Evolutionary conservation across 2,888 invertebrate genomes (phyloP).

Genomic region (Aelia acuminata): DNA sequence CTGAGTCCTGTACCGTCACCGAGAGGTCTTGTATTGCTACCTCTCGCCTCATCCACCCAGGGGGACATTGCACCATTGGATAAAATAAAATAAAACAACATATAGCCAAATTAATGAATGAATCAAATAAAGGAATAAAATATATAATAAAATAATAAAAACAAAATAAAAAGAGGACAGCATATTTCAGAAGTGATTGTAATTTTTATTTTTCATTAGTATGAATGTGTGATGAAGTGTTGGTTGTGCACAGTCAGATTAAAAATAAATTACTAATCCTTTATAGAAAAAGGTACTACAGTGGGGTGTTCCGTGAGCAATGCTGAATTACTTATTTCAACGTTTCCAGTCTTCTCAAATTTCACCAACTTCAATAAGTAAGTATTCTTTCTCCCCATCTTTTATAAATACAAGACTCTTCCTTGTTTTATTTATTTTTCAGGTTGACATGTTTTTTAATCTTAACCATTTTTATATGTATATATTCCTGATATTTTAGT

Average conservation of each 20-base stretch:
- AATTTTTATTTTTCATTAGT: not conserved
- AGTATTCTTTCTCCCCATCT: not conserved
- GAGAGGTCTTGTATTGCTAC: not conserved
- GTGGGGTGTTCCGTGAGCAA: not conserved
- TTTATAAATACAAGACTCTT: not conserved
- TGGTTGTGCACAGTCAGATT: constrained; percentile 24
- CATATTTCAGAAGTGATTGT: constrained; percentile 4
- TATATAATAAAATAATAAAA: constrained; percentile 9
- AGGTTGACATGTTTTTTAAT: not conserved
- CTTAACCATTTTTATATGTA: not conserved
- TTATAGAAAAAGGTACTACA: not conserved
- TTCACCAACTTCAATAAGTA: constrained; percentile 4
- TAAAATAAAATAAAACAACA: constrained; percentile 31
- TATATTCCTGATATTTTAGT: not conserved
- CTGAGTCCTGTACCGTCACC: not conserved
- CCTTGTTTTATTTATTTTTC: not conserved
- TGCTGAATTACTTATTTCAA: not conserved
- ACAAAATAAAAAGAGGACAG: not conserved
- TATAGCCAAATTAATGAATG: not conserved
- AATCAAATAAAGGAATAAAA: constrained; percentile 17
- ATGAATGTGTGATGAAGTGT: constrained; percentile 46
- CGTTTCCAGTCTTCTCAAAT: constrained; percentile 11
- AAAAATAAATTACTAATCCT: constrained; percentile 16
- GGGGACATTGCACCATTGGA: not conserved
- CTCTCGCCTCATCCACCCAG: not conserved